Base-by-base conservation (phyloP, 2,113 vertebrate genomes). In the Ahaetulla prasina region DNA sequence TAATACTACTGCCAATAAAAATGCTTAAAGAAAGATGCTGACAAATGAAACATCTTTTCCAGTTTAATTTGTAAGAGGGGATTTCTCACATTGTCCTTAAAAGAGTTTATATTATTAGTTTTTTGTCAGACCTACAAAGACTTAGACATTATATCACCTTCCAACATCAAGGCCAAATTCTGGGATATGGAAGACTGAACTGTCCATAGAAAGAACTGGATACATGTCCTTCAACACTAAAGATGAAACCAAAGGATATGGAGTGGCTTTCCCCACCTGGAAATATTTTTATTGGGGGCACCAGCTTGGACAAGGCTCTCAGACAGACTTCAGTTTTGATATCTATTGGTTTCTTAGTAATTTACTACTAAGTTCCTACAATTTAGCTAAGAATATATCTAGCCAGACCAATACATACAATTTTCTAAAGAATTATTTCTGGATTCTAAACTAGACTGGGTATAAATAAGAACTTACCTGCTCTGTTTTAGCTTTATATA, bases 401-500 rank as follows among this genome's bases (percentile, higher is more conserved):
- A 91, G 54, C 1, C 3, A 47, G 16, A 50, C 20, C n/a, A n/a
- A 87, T 39, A 92, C 9, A 43, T 30, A 55, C n/a, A 49, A 49
- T 35, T 86, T 87, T 87, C 43, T 63, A 23, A 63, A 91, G 23
- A 12, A 57, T n/a, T 52, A 30, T 86, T 89, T 91, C 30, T 57
- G 57, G 27, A 50, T 89, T 89, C 74, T 39, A 85, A 39, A 9
- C 35, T 22, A 50, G 45, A 27, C 16, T 27, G 4, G 85, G 16
- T 89, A 60, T 63, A 89, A 63, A 60, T 35, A 85, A 3, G n/a
- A 30, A 89, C 92, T 89, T 92, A 92, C 92, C 88, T 85, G 30
- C 25, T 89, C 22, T 52, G 45, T n/a, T 39, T 54, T 60, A 85
- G 16, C 27, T 16, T 10, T 63, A 39, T 80, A 49, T 47, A 92